phyloP scores from a whole-genome alignment of 2,888 invertebrate genomes.

The Branchipolynoe longqiensis region DNA sequence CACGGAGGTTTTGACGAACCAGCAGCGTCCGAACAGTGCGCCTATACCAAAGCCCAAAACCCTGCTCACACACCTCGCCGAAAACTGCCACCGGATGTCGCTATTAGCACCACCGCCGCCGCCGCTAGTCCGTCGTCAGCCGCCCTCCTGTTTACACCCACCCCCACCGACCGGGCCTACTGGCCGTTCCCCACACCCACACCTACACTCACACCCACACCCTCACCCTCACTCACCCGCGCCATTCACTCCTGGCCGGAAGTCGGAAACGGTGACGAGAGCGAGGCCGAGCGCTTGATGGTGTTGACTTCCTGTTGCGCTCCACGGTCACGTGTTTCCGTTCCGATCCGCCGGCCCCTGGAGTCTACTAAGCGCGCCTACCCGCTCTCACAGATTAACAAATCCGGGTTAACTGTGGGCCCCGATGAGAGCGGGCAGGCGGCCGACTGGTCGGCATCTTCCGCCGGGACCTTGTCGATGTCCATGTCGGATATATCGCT shows the following conservation, averaged over 20 bases:
- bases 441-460: too few relatives aligned
- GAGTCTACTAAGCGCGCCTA: neutral
- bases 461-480: too few relatives aligned
- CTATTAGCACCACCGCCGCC: neutral
- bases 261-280: neutral
- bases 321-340: neutral
- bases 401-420: too few relatives aligned
- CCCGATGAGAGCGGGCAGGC: too few relatives aligned
- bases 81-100: neutral
- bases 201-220: too few relatives aligned
- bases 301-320: conserved; percentile 15
- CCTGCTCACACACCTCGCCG: neutral
- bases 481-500: too few relatives aligned
- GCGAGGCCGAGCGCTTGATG: conserved; percentile 6
- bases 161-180: too few relatives aligned
- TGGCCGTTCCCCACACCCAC: too few relatives aligned
- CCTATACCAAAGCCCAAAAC: neutral
- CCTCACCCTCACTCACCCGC: neutral
- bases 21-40: neutral
- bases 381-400: neutral
- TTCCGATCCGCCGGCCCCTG: conserved; percentile 17
- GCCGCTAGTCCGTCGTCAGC: neutral
- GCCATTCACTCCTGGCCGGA: conserved; percentile 18
- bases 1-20: neutral
- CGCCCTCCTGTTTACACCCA: too few relatives aligned